Conservation (phyloP, 1,140 invertebrate genomes). For the Radopholus similis region DNA sequence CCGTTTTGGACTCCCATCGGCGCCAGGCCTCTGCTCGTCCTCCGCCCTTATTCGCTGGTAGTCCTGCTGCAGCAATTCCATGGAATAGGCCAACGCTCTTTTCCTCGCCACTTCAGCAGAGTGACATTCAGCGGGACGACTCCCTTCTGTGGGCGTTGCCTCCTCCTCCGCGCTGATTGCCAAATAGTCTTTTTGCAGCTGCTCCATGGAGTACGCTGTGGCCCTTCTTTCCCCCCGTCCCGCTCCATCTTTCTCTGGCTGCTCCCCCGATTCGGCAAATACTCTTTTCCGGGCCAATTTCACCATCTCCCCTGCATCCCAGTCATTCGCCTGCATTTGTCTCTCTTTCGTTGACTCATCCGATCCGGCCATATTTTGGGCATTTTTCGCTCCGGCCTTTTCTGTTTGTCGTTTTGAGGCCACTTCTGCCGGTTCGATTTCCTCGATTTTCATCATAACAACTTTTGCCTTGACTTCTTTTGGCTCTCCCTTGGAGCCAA, state of each 20-base stretch:
- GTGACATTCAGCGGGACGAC: neutral
- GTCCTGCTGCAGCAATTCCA: too few species aligned
- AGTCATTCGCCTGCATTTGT: neutral
- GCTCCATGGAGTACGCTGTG: too few species aligned
- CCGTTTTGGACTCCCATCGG: neutral
- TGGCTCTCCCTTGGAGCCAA: neutral
- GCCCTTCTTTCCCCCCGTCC: neutral
- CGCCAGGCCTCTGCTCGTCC: neutral
- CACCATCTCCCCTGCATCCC: neutral
- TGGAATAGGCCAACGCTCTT: too few species aligned
- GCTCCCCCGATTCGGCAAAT: neutral
- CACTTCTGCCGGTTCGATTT: neutral
- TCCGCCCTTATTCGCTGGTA: too few species aligned
- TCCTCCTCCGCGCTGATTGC: neutral
- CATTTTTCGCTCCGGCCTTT: neutral
- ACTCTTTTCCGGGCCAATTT: neutral
- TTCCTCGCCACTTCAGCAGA: neutral
- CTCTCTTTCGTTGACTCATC: neutral
- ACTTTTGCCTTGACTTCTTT: constrained; percentile 1
- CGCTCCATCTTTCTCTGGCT: neutral
- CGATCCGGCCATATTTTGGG: constrained; percentile 2
- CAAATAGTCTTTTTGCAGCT: too few species aligned
- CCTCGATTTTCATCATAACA: neutral
- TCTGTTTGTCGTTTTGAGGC: too few species aligned
- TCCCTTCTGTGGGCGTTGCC: neutral